phyloP scores from a whole-genome alignment of 2,113 vertebrate genomes.

The Tychaedon coryphoeus region DNA sequence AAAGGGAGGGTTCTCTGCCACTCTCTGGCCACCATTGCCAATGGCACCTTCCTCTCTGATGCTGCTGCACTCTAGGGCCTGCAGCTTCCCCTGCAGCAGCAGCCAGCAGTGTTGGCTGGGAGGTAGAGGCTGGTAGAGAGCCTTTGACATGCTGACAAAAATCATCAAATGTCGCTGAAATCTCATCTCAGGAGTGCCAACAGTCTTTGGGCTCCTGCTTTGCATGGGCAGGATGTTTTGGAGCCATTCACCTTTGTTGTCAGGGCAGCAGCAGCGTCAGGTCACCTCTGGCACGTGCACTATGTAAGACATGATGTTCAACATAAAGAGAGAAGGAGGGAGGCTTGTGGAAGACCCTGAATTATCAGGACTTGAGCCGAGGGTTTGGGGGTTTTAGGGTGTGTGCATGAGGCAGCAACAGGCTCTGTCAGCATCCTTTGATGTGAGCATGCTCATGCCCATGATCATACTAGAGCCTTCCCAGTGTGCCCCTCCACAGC shows the following conservation, averaged over 20 bases:
- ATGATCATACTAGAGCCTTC: not conserved
- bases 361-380: rapidly evolving
- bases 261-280: not conserved
- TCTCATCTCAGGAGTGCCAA: not conserved
- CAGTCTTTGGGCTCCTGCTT: not conserved
- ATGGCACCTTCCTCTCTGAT: not conserved
- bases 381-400: not conserved
- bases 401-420: not conserved
- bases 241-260: not conserved
- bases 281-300: not conserved
- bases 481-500: not conserved
- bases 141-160: not conserved
- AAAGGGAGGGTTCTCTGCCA: not conserved
- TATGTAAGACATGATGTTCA: not conserved
- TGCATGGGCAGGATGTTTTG: not conserved
- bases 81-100: not conserved
- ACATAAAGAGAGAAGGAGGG: not conserved
- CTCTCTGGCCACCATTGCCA: not conserved
- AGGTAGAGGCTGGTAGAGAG: not conserved
- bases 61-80: not conserved
- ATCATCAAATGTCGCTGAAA: not conserved
- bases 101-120: not conserved
- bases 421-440: not conserved
- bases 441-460: rapidly evolving
- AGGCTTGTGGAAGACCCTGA: not conserved